Evolutionary conservation across 2,797 vertebrate species (phyloP).

Genomic region (Cebuella pygmaea): DNA sequence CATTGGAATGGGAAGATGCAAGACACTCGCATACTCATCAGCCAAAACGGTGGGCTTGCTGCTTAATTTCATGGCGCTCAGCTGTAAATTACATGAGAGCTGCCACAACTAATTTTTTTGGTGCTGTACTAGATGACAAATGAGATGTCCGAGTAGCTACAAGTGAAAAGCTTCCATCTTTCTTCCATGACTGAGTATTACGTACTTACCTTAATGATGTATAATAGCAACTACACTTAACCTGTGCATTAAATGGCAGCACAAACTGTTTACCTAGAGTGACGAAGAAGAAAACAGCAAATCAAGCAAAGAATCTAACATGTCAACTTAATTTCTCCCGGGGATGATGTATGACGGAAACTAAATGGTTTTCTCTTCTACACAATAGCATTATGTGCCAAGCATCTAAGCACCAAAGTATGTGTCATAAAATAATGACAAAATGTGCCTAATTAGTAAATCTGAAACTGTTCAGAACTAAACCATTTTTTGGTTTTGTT

Average conservation of each 20-base stretch:
- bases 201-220: slow-evolving; percentile 96
- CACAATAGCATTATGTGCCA: slow-evolving; percentile 81
- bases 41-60: slow-evolving; percentile 88
- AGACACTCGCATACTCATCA: slow-evolving; percentile 88
- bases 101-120: slow-evolving; percentile 88
- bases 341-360: slow-evolving; percentile 83
- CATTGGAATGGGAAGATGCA: slow-evolving; percentile 73
- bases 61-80: slow-evolving; percentile 88
- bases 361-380: slow-evolving; percentile 78
- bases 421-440: slow-evolving; percentile 82
- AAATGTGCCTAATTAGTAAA: slow-evolving; percentile 84
- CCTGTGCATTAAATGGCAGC: slow-evolving; percentile 91
- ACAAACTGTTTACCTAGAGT: slow-evolving; percentile 87
- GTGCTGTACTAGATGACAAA: slow-evolving; percentile 90
- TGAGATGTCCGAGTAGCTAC: slow-evolving; percentile 90
- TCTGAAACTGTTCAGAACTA: slow-evolving; percentile 81
- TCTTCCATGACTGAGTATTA: slow-evolving; percentile 92
- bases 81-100: slow-evolving; percentile 88
- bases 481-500: slow-evolving; percentile 81
- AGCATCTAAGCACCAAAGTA: slow-evolving; percentile 81
- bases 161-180: slow-evolving; percentile 92
- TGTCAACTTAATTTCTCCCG: slow-evolving; percentile 83
- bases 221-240: slow-evolving; percentile 98
- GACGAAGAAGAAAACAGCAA: slow-evolving; percentile 87
- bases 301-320: slow-evolving; percentile 85